Percentiles rank a stretch among this genome's conserved stretches.
These are phyloP conservation scores for Phasia obesa DNA, from an alignment of 2,888 invertebrate genomes.

Conservation along the genomic window DNA sequence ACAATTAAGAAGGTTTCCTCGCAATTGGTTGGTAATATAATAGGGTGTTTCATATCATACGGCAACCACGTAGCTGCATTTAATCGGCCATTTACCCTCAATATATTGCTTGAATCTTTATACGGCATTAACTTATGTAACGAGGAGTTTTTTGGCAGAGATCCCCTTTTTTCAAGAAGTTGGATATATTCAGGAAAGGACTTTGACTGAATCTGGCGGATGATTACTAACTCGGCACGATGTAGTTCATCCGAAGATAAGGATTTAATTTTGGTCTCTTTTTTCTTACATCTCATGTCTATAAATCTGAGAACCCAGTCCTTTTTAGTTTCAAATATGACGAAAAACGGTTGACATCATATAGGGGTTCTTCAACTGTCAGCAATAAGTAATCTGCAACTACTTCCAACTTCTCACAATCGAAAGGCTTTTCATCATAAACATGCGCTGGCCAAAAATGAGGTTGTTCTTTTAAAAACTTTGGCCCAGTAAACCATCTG, in stretches of 20 bases:
- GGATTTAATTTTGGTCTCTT: too few relatives aligned
- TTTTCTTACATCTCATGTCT: background rate
- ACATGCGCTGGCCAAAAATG: background rate
- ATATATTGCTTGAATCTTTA: background rate
- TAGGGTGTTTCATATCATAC: conserved; percentile 13
- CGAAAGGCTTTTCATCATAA: background rate
- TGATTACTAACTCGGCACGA: too few relatives aligned
- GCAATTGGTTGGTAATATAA: conserved; percentile 5
- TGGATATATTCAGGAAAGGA: too few relatives aligned
- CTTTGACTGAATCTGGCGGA: too few relatives aligned
- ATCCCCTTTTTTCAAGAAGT: too few relatives aligned
- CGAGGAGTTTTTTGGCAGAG: too few relatives aligned
- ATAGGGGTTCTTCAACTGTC: background rate
- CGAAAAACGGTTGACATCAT: conserved; percentile 6
- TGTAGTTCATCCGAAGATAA: too few relatives aligned
- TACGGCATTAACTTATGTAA: background rate
- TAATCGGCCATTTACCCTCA: background rate
- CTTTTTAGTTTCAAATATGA: conserved; percentile 1
- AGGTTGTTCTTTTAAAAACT: conserved; percentile 4
- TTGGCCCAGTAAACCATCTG: background rate
- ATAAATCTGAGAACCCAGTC: conserved; percentile 19
- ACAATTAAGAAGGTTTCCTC: too few relatives aligned
- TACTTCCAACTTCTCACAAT: background rate
- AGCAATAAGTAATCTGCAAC: background rate
- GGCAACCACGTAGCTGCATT: background rate